A percentile compares a stretch with the other conserved stretches of the same genome.
phyloP scores from a whole-genome alignment of 1,140 invertebrate genomes.

The Drosophila malerkotliana region DNA sequence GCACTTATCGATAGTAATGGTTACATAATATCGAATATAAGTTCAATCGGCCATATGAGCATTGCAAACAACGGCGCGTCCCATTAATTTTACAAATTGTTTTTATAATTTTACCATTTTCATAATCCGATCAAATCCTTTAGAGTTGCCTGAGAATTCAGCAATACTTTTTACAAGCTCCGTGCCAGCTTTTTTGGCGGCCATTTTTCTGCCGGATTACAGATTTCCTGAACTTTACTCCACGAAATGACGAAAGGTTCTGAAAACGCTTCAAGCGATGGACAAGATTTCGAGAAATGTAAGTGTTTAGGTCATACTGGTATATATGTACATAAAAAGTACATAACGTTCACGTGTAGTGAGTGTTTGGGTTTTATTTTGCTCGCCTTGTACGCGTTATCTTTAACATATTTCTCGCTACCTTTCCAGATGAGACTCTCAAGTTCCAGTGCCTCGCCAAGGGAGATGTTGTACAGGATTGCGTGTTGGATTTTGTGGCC shows the following conservation, averaged over 20 bases:
- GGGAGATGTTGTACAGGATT: conserved; percentile 44
- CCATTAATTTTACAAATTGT: conserved; percentile 2
- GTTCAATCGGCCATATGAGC: conserved; percentile 38
- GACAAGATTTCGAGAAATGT: conserved; percentile 40
- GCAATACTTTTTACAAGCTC: conserved; percentile 80
- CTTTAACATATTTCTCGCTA: not conserved
- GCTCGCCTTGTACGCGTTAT: not conserved
- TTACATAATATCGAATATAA: conserved; percentile 57
- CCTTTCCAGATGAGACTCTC: not conserved
- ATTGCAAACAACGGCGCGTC: conserved; percentile 17
- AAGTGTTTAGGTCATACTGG: conserved; percentile 11
- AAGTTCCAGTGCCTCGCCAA: conserved; percentile 34
- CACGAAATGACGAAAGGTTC: conserved; percentile 35
- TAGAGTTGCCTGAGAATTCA: conserved; percentile 58
- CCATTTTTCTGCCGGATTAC: conserved; percentile 47
- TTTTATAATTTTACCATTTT: conserved; percentile 84
- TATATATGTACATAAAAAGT: not conserved
- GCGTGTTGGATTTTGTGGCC: conserved; percentile 46
- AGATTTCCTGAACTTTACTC: conserved; percentile 29
- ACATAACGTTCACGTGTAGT: not conserved
- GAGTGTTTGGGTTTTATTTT: not conserved
- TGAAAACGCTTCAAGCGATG: conserved; percentile 18
- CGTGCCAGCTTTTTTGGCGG: conserved; percentile 78
- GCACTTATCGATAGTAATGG: conserved; percentile 52
- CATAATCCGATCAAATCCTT: conserved; percentile 84